Evolutionary conservation across 2,113 vertebrate genomes (phyloP).

Genomic region (Dendrocopos noguchii): DNA sequence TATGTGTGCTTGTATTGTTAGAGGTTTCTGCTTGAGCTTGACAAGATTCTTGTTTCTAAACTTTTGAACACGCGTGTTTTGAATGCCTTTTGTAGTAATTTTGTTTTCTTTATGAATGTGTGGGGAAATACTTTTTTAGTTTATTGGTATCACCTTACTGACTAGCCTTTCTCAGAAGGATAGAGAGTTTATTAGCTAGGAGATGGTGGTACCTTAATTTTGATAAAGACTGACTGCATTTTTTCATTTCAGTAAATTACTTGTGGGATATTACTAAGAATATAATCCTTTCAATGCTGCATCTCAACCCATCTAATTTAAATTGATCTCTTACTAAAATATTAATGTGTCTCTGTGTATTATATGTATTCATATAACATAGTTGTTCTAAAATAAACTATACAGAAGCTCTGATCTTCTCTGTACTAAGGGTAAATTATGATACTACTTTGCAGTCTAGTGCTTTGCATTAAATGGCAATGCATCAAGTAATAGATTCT

Average conservation of each 20-base stretch:
- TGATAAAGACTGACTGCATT: constrained; percentile 63
- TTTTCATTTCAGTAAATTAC: constrained; percentile 66
- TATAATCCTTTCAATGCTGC: constrained; percentile 60
- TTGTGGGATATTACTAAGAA: constrained; percentile 56
- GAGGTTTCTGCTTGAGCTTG: constrained; percentile 40
- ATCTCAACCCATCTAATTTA: constrained; percentile 52
- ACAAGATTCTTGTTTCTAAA: constrained; percentile 58
- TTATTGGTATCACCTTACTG: constrained; percentile 31
- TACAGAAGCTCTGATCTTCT: not conserved
- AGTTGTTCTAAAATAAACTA: not conserved
- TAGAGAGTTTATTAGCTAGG: constrained; percentile 51
- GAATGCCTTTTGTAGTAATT: constrained; percentile 19
- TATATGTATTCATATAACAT: not conserved
- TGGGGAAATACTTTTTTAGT: constrained; percentile 24
- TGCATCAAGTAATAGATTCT: not conserved
- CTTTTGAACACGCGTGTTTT: constrained; percentile 38
- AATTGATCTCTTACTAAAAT: constrained; percentile 18
- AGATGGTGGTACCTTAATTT: constrained; percentile 65
- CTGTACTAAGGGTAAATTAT: not conserved
- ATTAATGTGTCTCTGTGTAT: not conserved
- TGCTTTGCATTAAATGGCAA: not conserved
- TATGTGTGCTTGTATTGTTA: constrained; percentile 47
- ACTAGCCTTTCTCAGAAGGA: constrained; percentile 31
- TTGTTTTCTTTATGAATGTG: constrained; percentile 8
- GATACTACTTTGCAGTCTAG: not conserved